These are phyloP conservation scores for Notechis scutatus DNA, from an alignment of 2,113 vertebrate genomes.

Conservation along the genomic window DNA sequence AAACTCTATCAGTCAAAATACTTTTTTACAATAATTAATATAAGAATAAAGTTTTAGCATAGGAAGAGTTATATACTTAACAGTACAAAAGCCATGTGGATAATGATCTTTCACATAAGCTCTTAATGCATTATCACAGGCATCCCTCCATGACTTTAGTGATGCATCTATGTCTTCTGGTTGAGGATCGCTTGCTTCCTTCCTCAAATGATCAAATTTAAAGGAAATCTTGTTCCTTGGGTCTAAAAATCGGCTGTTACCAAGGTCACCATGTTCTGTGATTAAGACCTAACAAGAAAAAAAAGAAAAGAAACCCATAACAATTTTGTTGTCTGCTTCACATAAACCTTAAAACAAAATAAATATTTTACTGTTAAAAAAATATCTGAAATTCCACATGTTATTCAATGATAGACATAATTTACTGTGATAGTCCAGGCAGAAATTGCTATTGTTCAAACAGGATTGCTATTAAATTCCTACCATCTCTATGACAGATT, in stretches of 20 bases:
- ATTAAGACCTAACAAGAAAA: slow-evolving; percentile 83
- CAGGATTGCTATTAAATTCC: background rate
- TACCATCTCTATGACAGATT: background rate
- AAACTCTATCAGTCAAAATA: background rate
- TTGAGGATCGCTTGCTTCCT: slow-evolving; percentile 86
- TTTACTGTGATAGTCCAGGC: background rate
- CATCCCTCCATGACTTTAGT: slow-evolving; percentile 84
- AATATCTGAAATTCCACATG: background rate
- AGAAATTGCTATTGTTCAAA: slow-evolving; percentile 8
- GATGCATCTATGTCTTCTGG: slow-evolving; percentile 78
- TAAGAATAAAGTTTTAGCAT: background rate
- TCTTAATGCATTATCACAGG: slow-evolving; percentile 82
- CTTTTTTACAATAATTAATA: background rate
- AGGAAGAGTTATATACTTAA: slow-evolving; percentile 69
- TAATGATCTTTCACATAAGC: slow-evolving; percentile 94
- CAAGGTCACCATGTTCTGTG: slow-evolving; percentile 91
- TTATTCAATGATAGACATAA: background rate
- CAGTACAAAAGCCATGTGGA: slow-evolving; percentile 89
- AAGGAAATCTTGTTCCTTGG: slow-evolving; percentile 93
- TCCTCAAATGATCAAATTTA: slow-evolving; percentile 93
- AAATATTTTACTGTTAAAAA: background rate
- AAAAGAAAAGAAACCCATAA: background rate
- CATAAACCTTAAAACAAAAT: background rate
- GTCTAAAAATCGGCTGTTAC: slow-evolving; percentile 90
- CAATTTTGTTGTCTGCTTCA: background rate